Evolutionary conservation across 1,140 invertebrate species (phyloP).

Genomic region (Macrocentrus cingulum): DNA sequence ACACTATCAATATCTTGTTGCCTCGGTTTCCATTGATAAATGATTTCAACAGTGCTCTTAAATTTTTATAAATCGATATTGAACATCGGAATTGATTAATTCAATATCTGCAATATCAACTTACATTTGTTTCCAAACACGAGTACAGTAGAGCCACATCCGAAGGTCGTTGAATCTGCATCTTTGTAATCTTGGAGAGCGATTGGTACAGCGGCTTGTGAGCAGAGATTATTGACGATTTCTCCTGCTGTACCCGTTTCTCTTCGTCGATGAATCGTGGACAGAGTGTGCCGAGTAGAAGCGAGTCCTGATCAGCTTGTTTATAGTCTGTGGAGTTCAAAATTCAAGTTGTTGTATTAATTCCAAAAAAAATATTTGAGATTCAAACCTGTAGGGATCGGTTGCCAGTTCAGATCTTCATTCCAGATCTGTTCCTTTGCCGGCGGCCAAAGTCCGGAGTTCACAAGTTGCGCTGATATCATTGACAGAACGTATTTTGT

Average conservation of each 20-base stretch:
- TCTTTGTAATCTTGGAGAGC: constrained; percentile 32
- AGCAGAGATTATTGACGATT: constrained; percentile 12
- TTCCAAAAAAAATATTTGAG: neutral
- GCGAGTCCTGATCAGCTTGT: constrained; percentile 30
- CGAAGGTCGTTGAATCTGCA: constrained; percentile 32
- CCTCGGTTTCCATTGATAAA: too few species aligned
- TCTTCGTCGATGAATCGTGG: constrained; percentile 36
- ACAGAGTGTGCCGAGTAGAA: constrained; percentile 46
- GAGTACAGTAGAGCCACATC: constrained; percentile 40
- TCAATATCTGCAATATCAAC: neutral
- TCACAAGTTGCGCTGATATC: constrained; percentile 61
- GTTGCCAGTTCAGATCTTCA: constrained; percentile 60
- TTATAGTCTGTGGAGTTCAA: too few species aligned
- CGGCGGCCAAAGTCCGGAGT: constrained; percentile 61
- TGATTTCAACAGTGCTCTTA: too few species aligned
- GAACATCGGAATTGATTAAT: too few species aligned
- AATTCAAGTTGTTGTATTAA: neutral
- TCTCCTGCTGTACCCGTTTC: constrained; percentile 1
- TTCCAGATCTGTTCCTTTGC: constrained; percentile 49
- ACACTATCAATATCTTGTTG: too few species aligned
- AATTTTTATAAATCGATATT: too few species aligned
- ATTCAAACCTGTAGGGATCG: constrained; percentile 54
- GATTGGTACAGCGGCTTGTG: constrained; percentile 33
- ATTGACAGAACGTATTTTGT: constrained; percentile 60
- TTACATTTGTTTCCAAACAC: constrained; percentile 44